Conservation (phyloP, 2,888 invertebrate species). For the Phortica magna region DNA sequence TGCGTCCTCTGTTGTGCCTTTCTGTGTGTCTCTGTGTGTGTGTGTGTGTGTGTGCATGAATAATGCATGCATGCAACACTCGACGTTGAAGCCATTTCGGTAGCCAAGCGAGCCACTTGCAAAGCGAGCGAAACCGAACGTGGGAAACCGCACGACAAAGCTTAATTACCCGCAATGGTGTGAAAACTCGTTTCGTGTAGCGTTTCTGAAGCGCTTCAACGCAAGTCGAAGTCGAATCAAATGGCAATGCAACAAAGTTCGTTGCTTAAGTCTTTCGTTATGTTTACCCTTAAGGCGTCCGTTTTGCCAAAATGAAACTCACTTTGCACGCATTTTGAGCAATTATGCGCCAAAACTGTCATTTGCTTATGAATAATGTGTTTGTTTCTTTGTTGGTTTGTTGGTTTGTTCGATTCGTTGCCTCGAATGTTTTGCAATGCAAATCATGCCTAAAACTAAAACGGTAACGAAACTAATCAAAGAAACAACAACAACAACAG, state of each 20-base stretch:
- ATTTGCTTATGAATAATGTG: slow-evolving; percentile 61
- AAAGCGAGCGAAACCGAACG: slow-evolving; percentile 36
- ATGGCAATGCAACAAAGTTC: slow-evolving; percentile 46
- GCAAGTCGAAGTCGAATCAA: neutral
- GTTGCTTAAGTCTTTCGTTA: slow-evolving; percentile 66
- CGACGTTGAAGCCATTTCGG: slow-evolving; percentile 27
- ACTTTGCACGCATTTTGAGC: slow-evolving; percentile 41
- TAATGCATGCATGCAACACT: slow-evolving; percentile 65
- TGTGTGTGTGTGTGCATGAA: slow-evolving; percentile 54
- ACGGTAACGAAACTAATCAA: neutral
- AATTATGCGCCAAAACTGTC: slow-evolving; percentile 59
- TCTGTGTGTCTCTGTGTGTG: slow-evolving; percentile 10
- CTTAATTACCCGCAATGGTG: slow-evolving; percentile 65
- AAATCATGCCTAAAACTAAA: slow-evolving; percentile 49
- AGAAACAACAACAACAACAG: neutral
- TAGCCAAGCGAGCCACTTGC: slow-evolving; percentile 18
- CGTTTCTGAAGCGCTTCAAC: slow-evolving; percentile 29
- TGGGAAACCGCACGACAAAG: slow-evolving; percentile 62
- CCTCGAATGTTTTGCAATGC: slow-evolving; percentile 65
- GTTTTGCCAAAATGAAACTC: too few species aligned
- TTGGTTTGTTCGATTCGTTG: too few species aligned
- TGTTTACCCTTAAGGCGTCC: slow-evolving; percentile 14
- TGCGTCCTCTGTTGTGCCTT: slow-evolving; percentile 42
- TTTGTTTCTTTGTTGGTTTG: slow-evolving; percentile 29
- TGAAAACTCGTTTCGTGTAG: neutral